A percentile compares a stretch with the other conserved stretches of the same genome.
phyloP scores from a whole-genome alignment of 2,113 vertebrate species.

The Salvelinus namaycush region DNA sequence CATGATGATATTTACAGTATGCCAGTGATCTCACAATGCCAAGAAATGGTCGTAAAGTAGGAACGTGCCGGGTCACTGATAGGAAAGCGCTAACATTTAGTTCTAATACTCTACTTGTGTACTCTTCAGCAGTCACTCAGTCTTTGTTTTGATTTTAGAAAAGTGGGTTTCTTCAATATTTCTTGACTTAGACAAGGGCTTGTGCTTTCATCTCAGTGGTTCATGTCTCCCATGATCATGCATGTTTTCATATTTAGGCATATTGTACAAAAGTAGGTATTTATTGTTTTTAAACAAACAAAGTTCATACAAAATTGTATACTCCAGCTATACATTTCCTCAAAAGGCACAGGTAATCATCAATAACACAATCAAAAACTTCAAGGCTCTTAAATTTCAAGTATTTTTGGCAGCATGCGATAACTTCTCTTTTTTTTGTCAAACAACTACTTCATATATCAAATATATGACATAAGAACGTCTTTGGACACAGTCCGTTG shows the following conservation, averaged over 20 bases:
- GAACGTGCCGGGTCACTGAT: neutral
- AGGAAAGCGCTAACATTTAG: neutral
- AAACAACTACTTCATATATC: constrained; percentile 2
- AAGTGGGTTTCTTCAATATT: neutral
- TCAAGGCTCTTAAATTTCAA: constrained; percentile 3
- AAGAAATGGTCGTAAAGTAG: neutral
- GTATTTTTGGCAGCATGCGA: constrained; percentile 13
- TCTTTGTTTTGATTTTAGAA: neutral
- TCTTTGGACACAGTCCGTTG: neutral
- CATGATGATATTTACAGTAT: neutral
- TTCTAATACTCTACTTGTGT: neutral
- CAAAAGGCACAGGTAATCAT: neutral
- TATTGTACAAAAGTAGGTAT: constrained; percentile 25
- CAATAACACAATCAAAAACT: neutral
- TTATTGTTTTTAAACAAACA: constrained; percentile 18
- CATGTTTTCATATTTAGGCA: neutral
- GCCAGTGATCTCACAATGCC: neutral
- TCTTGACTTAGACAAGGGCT: neutral
- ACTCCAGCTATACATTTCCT: neutral
- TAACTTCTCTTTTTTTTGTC: neutral
- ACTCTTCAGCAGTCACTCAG: neutral
- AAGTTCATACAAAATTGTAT: constrained; percentile 17
- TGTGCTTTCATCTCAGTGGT: neutral
- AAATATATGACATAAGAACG: neutral
- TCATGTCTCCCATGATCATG: neutral